These are phyloP conservation scores for Yponomeuta malinellus DNA, from an alignment of 2,888 invertebrate genomes.

Conservation along the genomic window DNA sequence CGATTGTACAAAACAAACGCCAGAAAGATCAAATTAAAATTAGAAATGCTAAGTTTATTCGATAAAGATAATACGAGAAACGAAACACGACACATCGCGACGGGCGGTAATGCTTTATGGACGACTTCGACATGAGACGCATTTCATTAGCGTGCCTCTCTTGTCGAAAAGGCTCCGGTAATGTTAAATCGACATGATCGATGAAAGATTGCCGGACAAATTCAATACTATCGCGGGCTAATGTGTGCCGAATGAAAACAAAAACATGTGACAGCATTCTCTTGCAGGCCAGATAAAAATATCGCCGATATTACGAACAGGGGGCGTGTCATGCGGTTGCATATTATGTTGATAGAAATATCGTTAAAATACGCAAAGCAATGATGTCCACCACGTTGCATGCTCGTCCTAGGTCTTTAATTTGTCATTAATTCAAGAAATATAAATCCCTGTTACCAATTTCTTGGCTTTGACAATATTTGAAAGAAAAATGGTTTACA, in stretches of 20 bases:
- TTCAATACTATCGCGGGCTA: slow-evolving; percentile 8
- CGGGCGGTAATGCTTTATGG: slow-evolving; percentile 68
- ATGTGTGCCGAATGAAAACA: not conserved
- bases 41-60: slow-evolving; percentile 47
- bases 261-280: slow-evolving; percentile 11
- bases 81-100: slow-evolving; percentile 51
- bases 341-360: not conserved
- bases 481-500: no score
- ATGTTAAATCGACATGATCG: slow-evolving; percentile 20
- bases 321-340: not conserved
- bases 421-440: no score
- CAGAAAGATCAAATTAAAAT: slow-evolving; percentile 37
- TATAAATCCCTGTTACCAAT: no score
- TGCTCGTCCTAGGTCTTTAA: no score
- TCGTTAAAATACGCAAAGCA: no score
- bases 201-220: slow-evolving; percentile 11
- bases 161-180: slow-evolving; percentile 37
- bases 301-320: not conserved
- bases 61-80: slow-evolving; percentile 62
- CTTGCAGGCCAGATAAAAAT: not conserved
- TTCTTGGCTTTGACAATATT: no score
- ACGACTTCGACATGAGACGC: slow-evolving; percentile 30
- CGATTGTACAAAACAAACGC: slow-evolving; percentile 33
- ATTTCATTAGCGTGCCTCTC: slow-evolving; percentile 45
- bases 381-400: not conserved